Base-by-base conservation (phyloP, 2,888 invertebrate genomes). In the Myopa tessellatipennis region DNA sequence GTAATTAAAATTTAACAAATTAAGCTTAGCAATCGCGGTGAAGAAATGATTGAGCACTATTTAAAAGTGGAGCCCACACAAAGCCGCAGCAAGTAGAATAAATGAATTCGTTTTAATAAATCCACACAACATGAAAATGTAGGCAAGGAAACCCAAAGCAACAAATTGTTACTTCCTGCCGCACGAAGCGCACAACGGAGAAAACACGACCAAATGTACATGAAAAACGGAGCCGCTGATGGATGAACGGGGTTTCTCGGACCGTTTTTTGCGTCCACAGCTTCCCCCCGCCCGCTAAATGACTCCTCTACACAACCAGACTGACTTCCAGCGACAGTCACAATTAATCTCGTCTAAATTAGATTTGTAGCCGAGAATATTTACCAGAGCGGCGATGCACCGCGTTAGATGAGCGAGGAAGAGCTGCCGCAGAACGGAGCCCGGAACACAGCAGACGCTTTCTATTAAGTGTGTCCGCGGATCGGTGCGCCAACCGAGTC, bases 101-200 rank as follows among this genome's bases (percentile, higher is more conserved):
- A 70, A 61, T 40, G 8, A 68, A 34, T 65, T 38, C 34, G 34
- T 65, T 38, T 38, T 16, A 65, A 65, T 65, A 55, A 70, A 74
- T 65, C 61, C 26, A 73, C 45, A 50, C 45, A 34, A 55, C 55
- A 55, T 26, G 55, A 70, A 70, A 26, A 50, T 34, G 16, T 6
- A 55, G 10, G 16, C 36, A 58, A 70, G 65, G 52, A 76, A 80
- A 76, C 16, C 74, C 52, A 81, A 80, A 82, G 79, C 84, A 77
- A 80, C 85, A 86, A 86, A 85, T 86, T 85, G 83, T 81, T 81
- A 82, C 83, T 85, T 87, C 86, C 86, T 81, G 87, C 80, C 81
- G 70, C 74, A 68, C 36, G 70, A 61, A 68, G 26, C 16, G 60
- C 45, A 74, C 58, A 72, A n/a, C 18, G 50, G 16, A 55, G 55